Evolutionary conservation across 2,888 invertebrate genomes (phyloP).

Genomic region (Caenorhabditis macrosperma): DNA sequence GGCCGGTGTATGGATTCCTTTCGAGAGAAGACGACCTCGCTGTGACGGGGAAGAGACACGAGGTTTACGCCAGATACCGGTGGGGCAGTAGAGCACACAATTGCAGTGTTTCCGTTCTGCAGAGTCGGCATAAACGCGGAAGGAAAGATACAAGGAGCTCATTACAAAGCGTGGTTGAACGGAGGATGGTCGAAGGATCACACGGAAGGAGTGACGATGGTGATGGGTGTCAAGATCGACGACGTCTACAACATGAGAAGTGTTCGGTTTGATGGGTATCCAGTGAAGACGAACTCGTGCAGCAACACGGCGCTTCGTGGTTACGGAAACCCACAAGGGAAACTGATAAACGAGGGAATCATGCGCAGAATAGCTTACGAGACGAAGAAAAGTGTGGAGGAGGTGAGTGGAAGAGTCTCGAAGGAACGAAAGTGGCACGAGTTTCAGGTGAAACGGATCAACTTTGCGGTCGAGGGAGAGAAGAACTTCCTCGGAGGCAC

Average conservation of each 20-base stretch:
- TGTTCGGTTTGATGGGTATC: constrained; percentile 84
- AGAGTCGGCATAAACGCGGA: constrained; percentile 82
- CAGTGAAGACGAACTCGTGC: constrained; percentile 90
- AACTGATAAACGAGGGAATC: constrained; percentile 89
- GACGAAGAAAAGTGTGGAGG: constrained; percentile 85
- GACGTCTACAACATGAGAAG: constrained; percentile 86
- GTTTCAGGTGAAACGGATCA: constrained; percentile 30
- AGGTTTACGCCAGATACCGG: constrained; percentile 88
- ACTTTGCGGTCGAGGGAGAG: constrained; percentile 36
- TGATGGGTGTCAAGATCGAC: constrained; percentile 46
- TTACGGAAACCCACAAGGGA: constrained; percentile 92
- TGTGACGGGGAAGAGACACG: constrained; percentile 91
- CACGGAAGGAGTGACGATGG: constrained; percentile 82
- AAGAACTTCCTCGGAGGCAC: constrained; percentile 12
- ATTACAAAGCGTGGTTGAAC: constrained; percentile 88
- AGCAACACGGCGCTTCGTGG: constrained; percentile 91
- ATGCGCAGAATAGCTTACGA: constrained; percentile 87
- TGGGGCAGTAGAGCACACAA: not conserved
- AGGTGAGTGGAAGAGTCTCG: no score
- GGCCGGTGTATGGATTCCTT: constrained; percentile 90
- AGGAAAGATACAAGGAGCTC: constrained; percentile 87
- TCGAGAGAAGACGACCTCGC: constrained; percentile 95
- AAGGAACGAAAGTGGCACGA: no score
- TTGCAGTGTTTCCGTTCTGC: not conserved
- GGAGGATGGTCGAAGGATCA: constrained; percentile 90